These are phyloP conservation scores for Triplophysa yarkandensis DNA, from an alignment of 2,797 vertebrate genomes.

Conservation along the genomic window DNA sequence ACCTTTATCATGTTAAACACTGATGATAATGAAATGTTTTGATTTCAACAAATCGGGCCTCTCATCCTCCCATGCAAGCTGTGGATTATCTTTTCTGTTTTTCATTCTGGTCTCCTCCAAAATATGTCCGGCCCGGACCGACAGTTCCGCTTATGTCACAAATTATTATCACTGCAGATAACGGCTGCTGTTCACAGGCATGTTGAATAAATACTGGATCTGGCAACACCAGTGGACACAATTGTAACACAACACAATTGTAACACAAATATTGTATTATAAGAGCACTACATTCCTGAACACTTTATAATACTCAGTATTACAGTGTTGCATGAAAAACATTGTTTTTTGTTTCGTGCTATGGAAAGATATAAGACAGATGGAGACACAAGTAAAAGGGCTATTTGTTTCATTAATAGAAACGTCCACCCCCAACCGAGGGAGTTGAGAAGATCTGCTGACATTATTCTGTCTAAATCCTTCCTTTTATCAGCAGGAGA, in stretches of 20 bases:
- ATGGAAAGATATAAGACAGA: neutral
- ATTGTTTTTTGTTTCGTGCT: neutral
- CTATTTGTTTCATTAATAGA: slow-evolving; percentile 47
- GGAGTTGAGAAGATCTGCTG: slow-evolving; percentile 34
- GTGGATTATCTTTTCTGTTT: slow-evolving; percentile 21
- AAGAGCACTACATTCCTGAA: neutral
- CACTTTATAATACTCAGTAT: neutral
- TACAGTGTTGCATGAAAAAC: neutral
- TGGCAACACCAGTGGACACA: slow-evolving; percentile 36
- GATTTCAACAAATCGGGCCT: neutral
- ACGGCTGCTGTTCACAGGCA: slow-evolving; percentile 50
- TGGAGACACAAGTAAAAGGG: slow-evolving; percentile 26
- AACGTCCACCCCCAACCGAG: slow-evolving; percentile 44
- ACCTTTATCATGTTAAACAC: slow-evolving; percentile 1
- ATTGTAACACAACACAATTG: slow-evolving; percentile 9
- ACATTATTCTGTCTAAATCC: slow-evolving; percentile 45
- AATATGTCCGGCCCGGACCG: slow-evolving; percentile 37
- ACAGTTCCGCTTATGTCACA: slow-evolving; percentile 43
- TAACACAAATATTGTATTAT: neutral
- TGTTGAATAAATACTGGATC: slow-evolving; percentile 53
- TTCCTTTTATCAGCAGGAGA: slow-evolving; percentile 52
- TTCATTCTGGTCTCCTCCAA: slow-evolving; percentile 34
- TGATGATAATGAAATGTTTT: slow-evolving; percentile 13
- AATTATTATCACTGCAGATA: slow-evolving; percentile 55
- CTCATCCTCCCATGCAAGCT: slow-evolving; percentile 1